Evolutionary conservation across 2,888 invertebrate genomes (phyloP).

Genomic region (Idaea straminata): DNA sequence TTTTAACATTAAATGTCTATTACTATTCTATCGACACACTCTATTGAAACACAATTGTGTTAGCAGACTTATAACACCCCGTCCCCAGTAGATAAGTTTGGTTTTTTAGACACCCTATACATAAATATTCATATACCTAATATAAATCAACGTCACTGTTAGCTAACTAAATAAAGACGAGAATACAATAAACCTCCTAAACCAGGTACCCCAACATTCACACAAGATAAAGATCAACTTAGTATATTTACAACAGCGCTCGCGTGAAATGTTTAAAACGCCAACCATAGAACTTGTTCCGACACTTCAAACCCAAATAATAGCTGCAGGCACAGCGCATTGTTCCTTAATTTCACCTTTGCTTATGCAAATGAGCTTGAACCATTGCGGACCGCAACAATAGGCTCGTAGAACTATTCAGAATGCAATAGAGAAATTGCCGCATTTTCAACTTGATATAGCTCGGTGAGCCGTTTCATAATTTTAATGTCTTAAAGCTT

Average conservation of each 20-base stretch:
- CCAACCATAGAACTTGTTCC: constrained; percentile 19
- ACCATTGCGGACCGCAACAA: constrained; percentile 33
- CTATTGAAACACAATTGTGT: no score
- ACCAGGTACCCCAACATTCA: neutral
- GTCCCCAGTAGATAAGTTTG: no score
- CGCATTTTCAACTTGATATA: constrained; percentile 9
- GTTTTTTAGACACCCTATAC: no score
- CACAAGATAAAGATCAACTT: neutral
- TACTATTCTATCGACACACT: no score
- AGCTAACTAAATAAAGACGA: neutral
- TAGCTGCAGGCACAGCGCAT: constrained; percentile 33
- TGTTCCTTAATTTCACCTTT: constrained; percentile 52
- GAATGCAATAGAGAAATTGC: constrained; percentile 16
- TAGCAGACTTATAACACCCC: no score
- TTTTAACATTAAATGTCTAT: no score
- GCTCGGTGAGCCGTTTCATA: neutral
- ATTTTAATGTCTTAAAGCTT: neutral
- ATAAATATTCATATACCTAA: no score
- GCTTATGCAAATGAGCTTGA: constrained; percentile 48
- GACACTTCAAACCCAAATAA: constrained; percentile 34
- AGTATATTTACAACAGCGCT: neutral
- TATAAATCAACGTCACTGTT: neutral
- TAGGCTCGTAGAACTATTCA: constrained; percentile 28
- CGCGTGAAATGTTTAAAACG: constrained; percentile 5
- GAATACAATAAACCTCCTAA: neutral